Conservation (phyloP, 2,797 vertebrate species). For the Crossoptilon crossoptilon region DNA sequence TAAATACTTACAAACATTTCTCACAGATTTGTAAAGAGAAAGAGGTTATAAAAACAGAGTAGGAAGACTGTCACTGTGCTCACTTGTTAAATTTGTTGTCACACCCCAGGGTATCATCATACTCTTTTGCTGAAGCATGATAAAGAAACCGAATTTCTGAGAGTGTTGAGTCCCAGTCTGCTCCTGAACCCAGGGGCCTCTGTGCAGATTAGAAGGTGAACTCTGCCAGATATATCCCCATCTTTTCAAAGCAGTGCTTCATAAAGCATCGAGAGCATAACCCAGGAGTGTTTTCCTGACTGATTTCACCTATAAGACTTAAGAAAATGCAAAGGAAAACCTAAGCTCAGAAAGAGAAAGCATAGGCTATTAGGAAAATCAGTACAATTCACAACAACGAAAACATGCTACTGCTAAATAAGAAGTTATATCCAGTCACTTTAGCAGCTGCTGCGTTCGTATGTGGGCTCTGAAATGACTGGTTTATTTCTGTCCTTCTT, state of each 20-base stretch:
- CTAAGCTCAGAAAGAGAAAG: background rate
- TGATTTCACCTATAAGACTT: background rate
- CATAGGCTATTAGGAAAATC: background rate
- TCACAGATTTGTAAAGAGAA: background rate
- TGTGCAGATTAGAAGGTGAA: background rate
- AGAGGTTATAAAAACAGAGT: background rate
- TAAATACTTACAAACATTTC: background rate
- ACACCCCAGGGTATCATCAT: background rate
- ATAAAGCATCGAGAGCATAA: background rate
- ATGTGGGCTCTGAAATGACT: background rate
- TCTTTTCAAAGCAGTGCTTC: background rate
- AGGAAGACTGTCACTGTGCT: background rate
- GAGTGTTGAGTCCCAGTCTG: background rate
- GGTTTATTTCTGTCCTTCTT: background rate
- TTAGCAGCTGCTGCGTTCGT: background rate
- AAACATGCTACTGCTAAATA: background rate
- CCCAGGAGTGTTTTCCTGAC: background rate
- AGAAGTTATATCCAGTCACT: background rate
- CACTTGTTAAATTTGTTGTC: background rate
- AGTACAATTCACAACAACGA: background rate
- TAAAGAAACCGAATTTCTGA: background rate
- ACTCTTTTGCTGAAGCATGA: background rate
- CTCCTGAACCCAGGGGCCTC: background rate
- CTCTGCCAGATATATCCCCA: background rate
- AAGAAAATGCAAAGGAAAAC: background rate